Evolutionary conservation across 2,888 invertebrate species (phyloP).

Genomic region (Drosophila lacicola): DNA sequence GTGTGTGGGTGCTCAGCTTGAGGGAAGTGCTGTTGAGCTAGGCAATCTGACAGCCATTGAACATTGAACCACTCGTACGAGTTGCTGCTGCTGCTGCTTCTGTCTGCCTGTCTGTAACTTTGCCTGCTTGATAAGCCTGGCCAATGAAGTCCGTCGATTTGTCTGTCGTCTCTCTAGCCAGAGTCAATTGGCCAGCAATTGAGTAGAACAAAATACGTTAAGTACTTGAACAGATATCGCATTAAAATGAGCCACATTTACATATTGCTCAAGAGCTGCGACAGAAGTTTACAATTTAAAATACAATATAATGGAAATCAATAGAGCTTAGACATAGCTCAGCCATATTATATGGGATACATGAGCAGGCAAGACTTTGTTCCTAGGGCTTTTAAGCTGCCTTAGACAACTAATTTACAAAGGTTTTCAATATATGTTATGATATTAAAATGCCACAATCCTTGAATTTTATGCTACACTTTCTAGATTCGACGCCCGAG

Average conservation of each 20-base stretch:
- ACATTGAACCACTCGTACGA: conserved; percentile 40
- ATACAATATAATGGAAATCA: conserved; percentile 1
- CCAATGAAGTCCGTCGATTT: background rate
- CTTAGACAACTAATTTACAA: background rate
- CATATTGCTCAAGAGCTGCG: conserved; percentile 41
- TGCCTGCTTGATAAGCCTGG: background rate
- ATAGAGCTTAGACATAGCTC: background rate
- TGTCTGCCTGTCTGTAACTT: background rate
- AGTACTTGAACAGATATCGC: conserved; percentile 51
- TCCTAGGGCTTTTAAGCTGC: too few species aligned
- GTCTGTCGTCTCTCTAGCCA: conserved; percentile 22
- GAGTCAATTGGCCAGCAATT: conserved; percentile 63
- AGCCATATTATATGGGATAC: background rate
- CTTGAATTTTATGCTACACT: too few species aligned
- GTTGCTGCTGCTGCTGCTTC: conserved; percentile 23
- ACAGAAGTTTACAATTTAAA: conserved; percentile 35
- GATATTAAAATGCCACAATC: too few species aligned
- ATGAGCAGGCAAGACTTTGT: background rate
- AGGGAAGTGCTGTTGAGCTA: conserved; percentile 49
- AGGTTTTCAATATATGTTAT: too few species aligned
- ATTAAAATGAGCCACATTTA: conserved; percentile 60
- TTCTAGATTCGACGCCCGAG: too few species aligned
- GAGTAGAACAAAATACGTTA: conserved; percentile 64
- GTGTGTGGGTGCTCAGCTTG: conserved; percentile 19
- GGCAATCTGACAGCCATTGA: conserved; percentile 63